phyloP scores from a whole-genome alignment of 2,113 vertebrate species.

The Rhinolophus ferrumequinum region DNA sequence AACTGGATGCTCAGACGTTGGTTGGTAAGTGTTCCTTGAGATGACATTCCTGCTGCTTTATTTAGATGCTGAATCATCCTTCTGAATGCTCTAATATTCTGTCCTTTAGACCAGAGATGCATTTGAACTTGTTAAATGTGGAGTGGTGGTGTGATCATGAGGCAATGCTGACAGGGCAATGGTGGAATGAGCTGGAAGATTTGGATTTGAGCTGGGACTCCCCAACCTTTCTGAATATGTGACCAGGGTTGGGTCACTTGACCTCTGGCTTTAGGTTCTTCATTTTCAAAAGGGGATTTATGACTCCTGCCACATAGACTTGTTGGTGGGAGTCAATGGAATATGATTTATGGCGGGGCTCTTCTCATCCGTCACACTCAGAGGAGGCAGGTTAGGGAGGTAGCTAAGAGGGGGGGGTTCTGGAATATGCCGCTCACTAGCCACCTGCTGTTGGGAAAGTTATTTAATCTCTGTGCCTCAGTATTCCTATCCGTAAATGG shows the following conservation, averaged over 20 bases:
- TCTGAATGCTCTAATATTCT: not conserved
- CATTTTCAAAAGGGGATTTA: not conserved
- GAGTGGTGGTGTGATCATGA: not conserved
- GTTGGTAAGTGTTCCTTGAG: not conserved
- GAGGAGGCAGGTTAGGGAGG: not conserved
- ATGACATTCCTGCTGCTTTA: not conserved
- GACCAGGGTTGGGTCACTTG: not conserved
- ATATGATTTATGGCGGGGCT: not conserved
- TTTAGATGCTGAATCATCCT: not conserved
- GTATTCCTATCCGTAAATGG: not conserved
- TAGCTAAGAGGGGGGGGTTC: not conserved
- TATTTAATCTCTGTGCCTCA: not conserved
- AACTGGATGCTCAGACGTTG: not conserved
- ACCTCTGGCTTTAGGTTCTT: not conserved
- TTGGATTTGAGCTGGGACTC: not conserved
- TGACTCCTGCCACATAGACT: not conserved
- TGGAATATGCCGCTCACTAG: not conserved
- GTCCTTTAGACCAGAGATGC: not conserved
- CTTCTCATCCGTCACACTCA: not conserved
- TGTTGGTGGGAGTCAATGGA: not conserved
- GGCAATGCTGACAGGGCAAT: too few species aligned
- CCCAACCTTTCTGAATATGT: not conserved
- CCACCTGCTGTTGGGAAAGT: not conserved
- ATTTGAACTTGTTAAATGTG: not conserved
- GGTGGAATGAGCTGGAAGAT: not conserved